Evolutionary conservation across 2,113 vertebrate species (phyloP), one percentile per base, ranked within the genome.

Genomic region (Ammodytes dubius): DNA sequence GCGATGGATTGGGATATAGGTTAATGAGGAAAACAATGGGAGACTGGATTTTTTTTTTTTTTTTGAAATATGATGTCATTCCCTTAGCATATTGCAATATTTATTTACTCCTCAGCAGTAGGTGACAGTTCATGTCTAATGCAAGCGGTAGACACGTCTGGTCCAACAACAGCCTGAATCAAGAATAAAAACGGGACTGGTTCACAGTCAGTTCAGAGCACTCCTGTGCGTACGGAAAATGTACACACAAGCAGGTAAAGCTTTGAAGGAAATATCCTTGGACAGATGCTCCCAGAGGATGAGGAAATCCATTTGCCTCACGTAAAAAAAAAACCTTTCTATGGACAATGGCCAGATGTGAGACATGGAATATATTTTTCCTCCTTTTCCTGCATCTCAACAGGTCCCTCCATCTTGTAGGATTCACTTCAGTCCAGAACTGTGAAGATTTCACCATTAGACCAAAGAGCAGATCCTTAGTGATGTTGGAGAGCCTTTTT

Each of bases 141-240:
- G 46, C 46, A 68, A 69, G 82, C 77, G 45, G 42, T 27, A 72
- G 71, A 83, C 65, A 43, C 66, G 3, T 74, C 67, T 39, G 3
- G 43, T 79, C 46, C 59, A 40, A 70, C 50, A 78, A 49, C 56
- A 73, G 72, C 19, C 49, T 65, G 52, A 85, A 80, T 76, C 2
- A 39, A 50, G 46, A 85, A 40, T 27, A 77, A 72, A 84, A 56
- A 73, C 37, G 39, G 46, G 14, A 56, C 45, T 65, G 70, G 89
- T 89, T 92, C 87, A 89, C 77, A 66, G 40, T 77, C 88, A 87
- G 91, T 90, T 91, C 91, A 89, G 57, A 75, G 80, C 80, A 78
- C 78, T 87, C 60, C 61, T 54, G 54, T 27, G 74, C 76, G 42
- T 72, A 77, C 77, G 81, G 64, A 75, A 81, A 87, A 86, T 86